Evolutionary conservation across 2,113 vertebrate genomes (phyloP), one percentile per base, ranked within the genome.

Genomic region (Anarhynchus alexandrinus): DNA sequence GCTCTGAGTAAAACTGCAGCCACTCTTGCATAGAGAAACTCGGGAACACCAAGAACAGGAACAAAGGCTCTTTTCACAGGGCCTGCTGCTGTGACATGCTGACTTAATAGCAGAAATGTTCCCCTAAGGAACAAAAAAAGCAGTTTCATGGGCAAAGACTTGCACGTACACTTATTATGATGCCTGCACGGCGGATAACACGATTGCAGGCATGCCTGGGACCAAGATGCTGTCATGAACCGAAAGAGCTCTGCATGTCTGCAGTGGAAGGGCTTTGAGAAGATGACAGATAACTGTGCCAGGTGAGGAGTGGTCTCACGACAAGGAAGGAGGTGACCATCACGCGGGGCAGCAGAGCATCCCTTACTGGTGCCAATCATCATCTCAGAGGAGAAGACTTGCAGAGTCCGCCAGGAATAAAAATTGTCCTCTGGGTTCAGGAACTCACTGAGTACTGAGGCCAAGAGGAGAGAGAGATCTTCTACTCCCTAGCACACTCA

Each of bases 31-130:
- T 0, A 57, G 32, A 57, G 66, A 71, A 94, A 81, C 52, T 66
- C 1, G 2, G 47, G 55, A 82, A 76, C 69, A 86, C 45, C 3
- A 1, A 85, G 49, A 88, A 94, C 29, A 57, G 55, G 34, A 91
- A 93, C 73, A 94, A 96, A 89, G 59, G 32, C 8, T 20, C 72
- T 69, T 93, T 94, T 88, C 84, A 87, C 10, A 6, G 45, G 21
- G 55, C 43, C 61, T 2, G 3, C 32, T 1, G 0, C 25, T 73
- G 43, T 15, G 1, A 38, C 3, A 2, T 9, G n/a, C 34, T 66
- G 26, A 61, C 54, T 64, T 78, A 70, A 73, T 1, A 73, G 66
- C 86, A 92, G 55, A 91, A 93, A 47, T 0, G 0, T 66, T 91
- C 55, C 67, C 84, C 88, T 32, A 42, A 78, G 42, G 69, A 86